Evolutionary conservation across 1,140 invertebrate species (phyloP).

Genomic region (Galendromus occidentalis): DNA sequence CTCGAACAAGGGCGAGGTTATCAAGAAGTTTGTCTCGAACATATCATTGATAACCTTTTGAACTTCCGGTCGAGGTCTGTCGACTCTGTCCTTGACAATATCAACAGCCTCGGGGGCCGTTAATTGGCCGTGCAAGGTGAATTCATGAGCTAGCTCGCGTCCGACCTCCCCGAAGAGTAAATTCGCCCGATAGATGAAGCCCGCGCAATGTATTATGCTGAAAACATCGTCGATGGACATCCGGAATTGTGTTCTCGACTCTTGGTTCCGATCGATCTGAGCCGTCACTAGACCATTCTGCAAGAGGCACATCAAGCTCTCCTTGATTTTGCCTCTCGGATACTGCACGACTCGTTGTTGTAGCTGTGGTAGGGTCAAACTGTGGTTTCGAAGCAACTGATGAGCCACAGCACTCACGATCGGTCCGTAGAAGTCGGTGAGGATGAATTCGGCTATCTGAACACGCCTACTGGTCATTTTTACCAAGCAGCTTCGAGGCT

Average conservation of each 20-base stretch:
- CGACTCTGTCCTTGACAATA: not conserved
- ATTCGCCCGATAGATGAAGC: not conserved
- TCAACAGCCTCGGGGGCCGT: not conserved
- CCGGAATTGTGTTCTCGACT: not conserved
- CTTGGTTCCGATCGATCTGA: not conserved
- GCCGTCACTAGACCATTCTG: not conserved
- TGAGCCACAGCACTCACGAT: not conserved
- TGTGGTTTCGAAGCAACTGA: constrained; percentile 2
- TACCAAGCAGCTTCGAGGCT: no score
- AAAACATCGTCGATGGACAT: not conserved
- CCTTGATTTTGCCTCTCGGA: not conserved
- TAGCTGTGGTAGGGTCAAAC: constrained; percentile 7
- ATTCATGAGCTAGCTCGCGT: constrained; percentile 2
- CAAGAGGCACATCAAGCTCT: not conserved
- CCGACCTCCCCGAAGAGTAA: not conserved
- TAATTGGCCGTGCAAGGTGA: not conserved
- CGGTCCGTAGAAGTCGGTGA: constrained; percentile 8
- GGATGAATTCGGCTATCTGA: not conserved
- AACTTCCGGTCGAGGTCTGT: not conserved
- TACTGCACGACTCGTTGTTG: not conserved
- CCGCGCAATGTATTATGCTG: constrained; percentile 1
- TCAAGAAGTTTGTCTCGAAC: not conserved
- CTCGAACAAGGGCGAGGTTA: not conserved
- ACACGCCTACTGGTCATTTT: not conserved
- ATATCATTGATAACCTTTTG: not conserved